Base-by-base conservation (phyloP, 2,113 vertebrate genomes). In the Lasiurus cinereus region DNA sequence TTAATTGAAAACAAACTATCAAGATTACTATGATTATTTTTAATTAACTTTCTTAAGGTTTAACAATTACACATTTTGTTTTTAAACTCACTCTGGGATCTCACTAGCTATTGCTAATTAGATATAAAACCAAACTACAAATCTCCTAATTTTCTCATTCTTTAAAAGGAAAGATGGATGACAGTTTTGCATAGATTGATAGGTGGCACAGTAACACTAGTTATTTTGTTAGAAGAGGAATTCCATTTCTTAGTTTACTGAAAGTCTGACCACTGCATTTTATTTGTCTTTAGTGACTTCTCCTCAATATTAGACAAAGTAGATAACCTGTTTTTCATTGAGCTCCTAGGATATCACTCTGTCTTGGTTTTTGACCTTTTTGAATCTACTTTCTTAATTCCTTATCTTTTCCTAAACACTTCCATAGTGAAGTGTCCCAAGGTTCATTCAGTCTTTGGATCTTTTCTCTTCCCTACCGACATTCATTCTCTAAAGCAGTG, bases 1-100 rank as follows among this genome's bases (percentile, higher is more conserved):
- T 46, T 31, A 70, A 70, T 16, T 93, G 43, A 86, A 96, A 77
- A 90, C 33, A 94, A 93, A 88, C 67, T 93, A 18, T 89, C 66
- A 89, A 69, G 36, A 89, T 69, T 82, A 77, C 52, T 76, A 24
- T 67, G 43, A 66, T 43, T 90, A 84, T 56, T 88, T 84, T 84
- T 88, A 96, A 79, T 79, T 85, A 88, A 48, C 36, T 94, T 78
- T 54, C 59, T 62, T 69, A 90, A 87, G 56, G 27, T 78, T 82
- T 77, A 93, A 74, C 24, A 64, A 78, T 18, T 84, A 62, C 21
- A 27, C 11, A 78, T 78, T 83, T 95, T 94, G 46, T 39, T 93
- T 85, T 82, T 66, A 84, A 90, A 48, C 22, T 72, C 64, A 72
- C 15, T 77, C 27, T 39, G 50, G 39, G 0, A 0, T 87, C 86